Base-by-base conservation (phyloP, 2,888 invertebrate species). In the Cephus nigrinus region DNA sequence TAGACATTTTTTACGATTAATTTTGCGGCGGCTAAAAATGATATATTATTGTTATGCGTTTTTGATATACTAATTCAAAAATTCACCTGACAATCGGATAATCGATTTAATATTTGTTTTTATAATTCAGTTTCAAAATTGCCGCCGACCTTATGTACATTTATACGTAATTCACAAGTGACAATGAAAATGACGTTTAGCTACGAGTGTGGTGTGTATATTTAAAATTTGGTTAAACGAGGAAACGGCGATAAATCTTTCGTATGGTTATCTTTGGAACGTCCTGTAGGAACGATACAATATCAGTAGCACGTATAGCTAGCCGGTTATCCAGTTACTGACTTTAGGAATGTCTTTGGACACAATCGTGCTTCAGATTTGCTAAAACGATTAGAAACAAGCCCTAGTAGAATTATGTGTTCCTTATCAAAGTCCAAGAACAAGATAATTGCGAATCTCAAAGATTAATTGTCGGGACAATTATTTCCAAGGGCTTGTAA, bases 241-340 rank as follows among this genome's bases (percentile, higher is more conserved):
- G 40, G 5, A 40, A 40, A 35, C 15, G 12, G 40, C 40, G 12
- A 15, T 15, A 15, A 40, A 15, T 15, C 40, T 15, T 40, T 15
- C 40, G 40, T 40, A 40, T 40, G 12, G 40, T 5, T 40, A 40
- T 40, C 40, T 40, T 40, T 15, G 40, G 40, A 40, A 40, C 5
- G 15, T 40, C 40, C 40, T 40, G 5, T 75, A 68, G 34, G 15
- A 68, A 33, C 74, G 69, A 73, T 73, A 73, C 74, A 76, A 73
- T 68, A 76, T 73, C 36, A 76, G n/a, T 75, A 76, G 31, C 31
- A 55, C 40, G 40, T 55, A 55, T 23, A 55, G 15, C 23, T 23
- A 9, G 40, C 23, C 23, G 40, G 23, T 55, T 55, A 55, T 55
- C 40, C 15, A 55, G 40, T 55, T 55, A 35, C 40, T 55, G 40